Evolutionary conservation across 1,140 invertebrate genomes (phyloP).

Genomic region (Cryptotermes secundus): DNA sequence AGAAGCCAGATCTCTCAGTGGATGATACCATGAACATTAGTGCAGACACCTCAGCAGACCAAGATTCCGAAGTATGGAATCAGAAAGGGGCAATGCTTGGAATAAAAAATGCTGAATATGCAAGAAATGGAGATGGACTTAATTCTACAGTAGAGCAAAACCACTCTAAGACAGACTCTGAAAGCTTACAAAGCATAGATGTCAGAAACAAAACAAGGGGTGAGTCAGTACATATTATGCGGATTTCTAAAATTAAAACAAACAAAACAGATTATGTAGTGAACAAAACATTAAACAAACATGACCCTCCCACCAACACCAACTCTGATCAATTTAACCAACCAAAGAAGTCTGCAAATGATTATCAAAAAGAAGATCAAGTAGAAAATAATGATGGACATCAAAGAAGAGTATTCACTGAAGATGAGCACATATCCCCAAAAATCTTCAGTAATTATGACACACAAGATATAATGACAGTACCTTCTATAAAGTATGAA

Average conservation of each 20-base stretch:
- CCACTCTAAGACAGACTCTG: too few species aligned
- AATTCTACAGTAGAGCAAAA: too few species aligned
- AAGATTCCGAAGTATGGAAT: too few species aligned
- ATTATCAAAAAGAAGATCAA: neutral
- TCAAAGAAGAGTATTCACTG: neutral
- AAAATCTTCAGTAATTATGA: constrained; percentile 50
- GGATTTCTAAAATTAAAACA: neutral
- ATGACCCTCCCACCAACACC: neutral
- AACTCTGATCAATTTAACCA: neutral
- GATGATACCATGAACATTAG: too few species aligned
- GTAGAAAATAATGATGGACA: neutral
- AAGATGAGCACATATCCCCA: neutral
- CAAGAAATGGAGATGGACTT: too few species aligned
- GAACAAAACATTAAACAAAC: neutral
- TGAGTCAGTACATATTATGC: neutral
- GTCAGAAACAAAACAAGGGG: too few species aligned
- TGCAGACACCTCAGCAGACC: too few species aligned
- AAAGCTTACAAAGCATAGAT: too few species aligned
- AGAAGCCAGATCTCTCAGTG: too few species aligned
- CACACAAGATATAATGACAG: constrained; percentile 46
- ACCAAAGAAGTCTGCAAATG: neutral
- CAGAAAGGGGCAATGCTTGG: too few species aligned
- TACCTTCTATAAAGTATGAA: neutral
- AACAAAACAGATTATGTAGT: neutral
- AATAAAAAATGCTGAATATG: too few species aligned